These are phyloP conservation scores for Rhinogobio ventralis DNA, from an alignment of 2,797 vertebrate species.

Conservation along the genomic window DNA sequence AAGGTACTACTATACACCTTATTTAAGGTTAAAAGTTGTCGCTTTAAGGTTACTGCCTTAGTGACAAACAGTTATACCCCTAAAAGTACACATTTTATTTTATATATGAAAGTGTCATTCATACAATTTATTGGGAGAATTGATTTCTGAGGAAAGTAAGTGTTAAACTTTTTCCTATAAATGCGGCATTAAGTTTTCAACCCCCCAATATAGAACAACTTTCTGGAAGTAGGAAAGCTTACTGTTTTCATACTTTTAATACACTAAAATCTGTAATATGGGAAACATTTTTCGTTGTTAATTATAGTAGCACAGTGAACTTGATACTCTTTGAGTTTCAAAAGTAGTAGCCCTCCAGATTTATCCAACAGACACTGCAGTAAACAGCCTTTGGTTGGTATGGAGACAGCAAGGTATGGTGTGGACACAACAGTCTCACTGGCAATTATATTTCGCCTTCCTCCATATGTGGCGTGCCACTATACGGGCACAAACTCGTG, in stretches of 20 bases:
- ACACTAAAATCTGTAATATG: neutral
- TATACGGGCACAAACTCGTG: conserved; percentile 43
- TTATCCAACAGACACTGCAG: conserved; percentile 33
- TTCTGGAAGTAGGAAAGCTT: neutral
- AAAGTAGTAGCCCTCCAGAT: conserved; percentile 11
- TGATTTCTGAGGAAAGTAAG: too few species aligned
- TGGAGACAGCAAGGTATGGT: conserved; percentile 51
- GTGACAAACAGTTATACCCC: neutral
- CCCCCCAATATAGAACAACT: neutral
- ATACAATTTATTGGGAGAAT: too few species aligned
- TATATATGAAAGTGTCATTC: neutral
- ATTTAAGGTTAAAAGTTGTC: neutral
- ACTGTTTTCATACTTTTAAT: conserved; percentile 4
- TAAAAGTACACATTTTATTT: neutral
- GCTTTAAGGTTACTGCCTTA: too few species aligned
- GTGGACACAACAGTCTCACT: conserved; percentile 52
- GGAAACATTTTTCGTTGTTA: neutral
- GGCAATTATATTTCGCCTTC: conserved; percentile 46
- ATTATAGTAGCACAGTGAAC: neutral
- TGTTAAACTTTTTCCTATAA: too few species aligned
- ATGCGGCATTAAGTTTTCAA: too few species aligned
- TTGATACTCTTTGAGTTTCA: neutral
- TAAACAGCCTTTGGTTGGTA: conserved; percentile 47
- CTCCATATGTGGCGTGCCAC: conserved; percentile 42
- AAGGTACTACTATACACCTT: neutral